Evolutionary conservation across 37 sponge, comb jelly and placozoan genomes (phyloP).

Genomic region (Ephydatia muelleri): DNA sequence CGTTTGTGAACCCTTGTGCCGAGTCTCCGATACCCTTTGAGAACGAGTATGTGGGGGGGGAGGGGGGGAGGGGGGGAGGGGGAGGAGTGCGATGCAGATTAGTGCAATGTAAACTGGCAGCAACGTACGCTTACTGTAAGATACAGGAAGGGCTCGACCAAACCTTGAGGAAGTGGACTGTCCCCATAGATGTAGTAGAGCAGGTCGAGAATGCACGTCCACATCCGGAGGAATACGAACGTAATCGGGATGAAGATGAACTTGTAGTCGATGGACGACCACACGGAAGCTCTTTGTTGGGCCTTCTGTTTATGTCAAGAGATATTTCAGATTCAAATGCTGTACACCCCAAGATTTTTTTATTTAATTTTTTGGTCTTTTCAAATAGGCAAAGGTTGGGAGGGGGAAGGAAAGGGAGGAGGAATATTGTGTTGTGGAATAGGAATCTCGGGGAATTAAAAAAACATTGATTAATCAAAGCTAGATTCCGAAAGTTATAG

Average conservation of each 20-base stretch:
- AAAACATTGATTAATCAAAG: too few species aligned
- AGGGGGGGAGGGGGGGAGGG: background rate
- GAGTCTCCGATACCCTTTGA: constrained; percentile 59
- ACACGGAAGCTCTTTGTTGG: background rate
- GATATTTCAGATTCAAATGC: background rate
- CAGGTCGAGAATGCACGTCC: constrained; percentile 33
- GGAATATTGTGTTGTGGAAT: too few species aligned
- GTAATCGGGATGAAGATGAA: constrained; percentile 63
- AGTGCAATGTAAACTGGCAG: too few species aligned
- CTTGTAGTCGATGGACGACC: constrained; percentile 48
- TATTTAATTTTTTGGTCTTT: too few species aligned
- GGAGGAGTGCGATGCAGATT: too few species aligned
- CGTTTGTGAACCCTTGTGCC: constrained; percentile 51
- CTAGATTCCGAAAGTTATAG: too few species aligned
- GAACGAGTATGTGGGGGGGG: background rate
- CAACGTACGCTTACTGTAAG: background rate
- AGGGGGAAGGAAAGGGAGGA: too few species aligned
- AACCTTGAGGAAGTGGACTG: background rate
- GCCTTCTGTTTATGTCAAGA: background rate
- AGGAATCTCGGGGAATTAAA: too few species aligned
- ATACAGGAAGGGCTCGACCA: background rate
- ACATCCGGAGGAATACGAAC: constrained; percentile 63
- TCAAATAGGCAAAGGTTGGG: too few species aligned
- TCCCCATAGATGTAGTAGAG: background rate
- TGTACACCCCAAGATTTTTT: too few species aligned